phyloP scores from a whole-genome alignment of 2,797 vertebrate genomes.

The Tenualosa thibaudeaui region DNA sequence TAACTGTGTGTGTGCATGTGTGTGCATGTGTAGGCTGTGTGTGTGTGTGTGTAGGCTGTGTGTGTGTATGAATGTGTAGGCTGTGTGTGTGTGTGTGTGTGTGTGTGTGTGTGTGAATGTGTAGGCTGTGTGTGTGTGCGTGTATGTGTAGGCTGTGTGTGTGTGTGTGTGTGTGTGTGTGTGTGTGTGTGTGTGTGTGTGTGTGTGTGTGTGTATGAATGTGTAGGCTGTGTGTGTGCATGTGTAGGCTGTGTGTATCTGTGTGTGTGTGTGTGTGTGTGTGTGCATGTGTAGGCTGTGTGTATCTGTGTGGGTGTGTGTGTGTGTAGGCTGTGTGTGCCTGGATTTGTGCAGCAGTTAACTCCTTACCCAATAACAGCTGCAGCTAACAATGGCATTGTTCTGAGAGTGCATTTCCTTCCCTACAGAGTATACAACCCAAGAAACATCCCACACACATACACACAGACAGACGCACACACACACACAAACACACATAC shows the following conservation, averaged over 20 bases:
- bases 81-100: neutral
- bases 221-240: no score
- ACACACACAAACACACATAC: neutral
- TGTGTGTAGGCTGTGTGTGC: neutral
- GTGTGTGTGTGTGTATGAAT: neutral
- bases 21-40: no score
- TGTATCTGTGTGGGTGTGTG: neutral
- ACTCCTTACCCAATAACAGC: neutral
- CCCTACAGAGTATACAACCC: neutral
- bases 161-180: neutral
- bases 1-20: no score
- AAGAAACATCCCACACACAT: neutral
- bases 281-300: no score
- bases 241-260: neutral
- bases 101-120: neutral
- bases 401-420: neutral
- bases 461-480: no score
- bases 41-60: neutral
- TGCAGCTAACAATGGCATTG: neutral
- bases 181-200: neutral
- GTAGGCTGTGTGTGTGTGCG: neutral
- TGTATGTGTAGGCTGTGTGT: neutral
- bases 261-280: neutral
- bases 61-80: neutral
- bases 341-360: neutral